Conservation (phyloP, 2,797 vertebrate genomes). For the Limosa lapponica region DNA sequence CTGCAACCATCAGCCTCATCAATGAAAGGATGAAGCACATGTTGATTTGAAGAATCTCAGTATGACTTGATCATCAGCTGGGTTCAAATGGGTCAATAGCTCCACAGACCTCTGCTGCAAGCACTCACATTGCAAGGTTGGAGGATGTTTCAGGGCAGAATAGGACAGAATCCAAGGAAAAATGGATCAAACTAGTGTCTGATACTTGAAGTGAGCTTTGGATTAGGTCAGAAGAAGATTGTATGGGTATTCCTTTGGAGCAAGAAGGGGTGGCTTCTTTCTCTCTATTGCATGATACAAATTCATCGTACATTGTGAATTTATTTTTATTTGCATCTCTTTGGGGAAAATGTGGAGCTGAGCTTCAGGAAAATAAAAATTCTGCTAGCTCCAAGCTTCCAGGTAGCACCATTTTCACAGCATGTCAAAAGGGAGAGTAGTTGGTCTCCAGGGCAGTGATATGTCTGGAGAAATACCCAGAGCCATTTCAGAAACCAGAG, state of each 20-base stretch:
- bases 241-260: background rate
- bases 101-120: background rate
- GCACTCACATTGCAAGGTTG: background rate
- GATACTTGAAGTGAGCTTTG: background rate
- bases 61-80: background rate
- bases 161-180: background rate
- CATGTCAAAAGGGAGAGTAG: background rate
- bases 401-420: background rate
- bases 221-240: background rate
- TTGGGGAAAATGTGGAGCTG: background rate
- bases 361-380: background rate
- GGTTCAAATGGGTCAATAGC: background rate
- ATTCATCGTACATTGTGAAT: background rate
- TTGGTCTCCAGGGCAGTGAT: background rate
- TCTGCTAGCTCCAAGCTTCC: background rate
- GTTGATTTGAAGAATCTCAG: background rate
- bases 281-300: background rate
- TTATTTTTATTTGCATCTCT: background rate
- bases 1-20: background rate
- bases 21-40: rapidly evolving
- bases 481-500: background rate
- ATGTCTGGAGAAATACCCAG: background rate
- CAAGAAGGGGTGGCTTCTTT: background rate
- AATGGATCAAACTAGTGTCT: background rate
- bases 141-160: background rate